phyloP scores from a whole-genome alignment of 2,888 invertebrate species.

The Abrostola tripartita region DNA sequence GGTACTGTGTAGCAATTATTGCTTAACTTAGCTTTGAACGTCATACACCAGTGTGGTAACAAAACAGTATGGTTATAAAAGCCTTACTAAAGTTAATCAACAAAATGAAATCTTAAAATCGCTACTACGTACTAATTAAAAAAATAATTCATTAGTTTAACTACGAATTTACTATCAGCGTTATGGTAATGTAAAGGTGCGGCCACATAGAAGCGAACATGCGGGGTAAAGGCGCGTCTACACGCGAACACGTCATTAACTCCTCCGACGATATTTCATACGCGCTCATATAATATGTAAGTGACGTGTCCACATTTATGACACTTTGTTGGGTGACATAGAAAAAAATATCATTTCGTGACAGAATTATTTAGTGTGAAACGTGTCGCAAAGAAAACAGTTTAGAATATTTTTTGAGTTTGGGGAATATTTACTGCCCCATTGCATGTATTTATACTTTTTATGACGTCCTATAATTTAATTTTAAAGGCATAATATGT shows the following conservation, averaged over 20 bases:
- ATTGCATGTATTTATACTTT: slow-evolving; percentile 51
- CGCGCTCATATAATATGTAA: slow-evolving; percentile 79
- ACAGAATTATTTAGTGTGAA: slow-evolving; percentile 70
- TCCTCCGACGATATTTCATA: slow-evolving; percentile 77
- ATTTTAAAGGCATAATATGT: slow-evolving; percentile 47
- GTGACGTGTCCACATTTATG: slow-evolving; percentile 80
- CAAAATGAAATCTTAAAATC: slow-evolving; percentile 41
- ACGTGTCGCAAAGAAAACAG: slow-evolving; percentile 62
- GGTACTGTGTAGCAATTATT: not conserved
- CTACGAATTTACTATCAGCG: slow-evolving; percentile 45
- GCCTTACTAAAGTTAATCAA: slow-evolving; percentile 42
- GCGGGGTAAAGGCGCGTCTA: slow-evolving; percentile 73
- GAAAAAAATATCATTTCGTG: slow-evolving; percentile 68
- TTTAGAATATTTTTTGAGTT: slow-evolving; percentile 58
- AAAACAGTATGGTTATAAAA: slow-evolving; percentile 18
- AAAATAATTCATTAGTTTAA: slow-evolving; percentile 38
- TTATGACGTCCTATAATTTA: slow-evolving; percentile 50
- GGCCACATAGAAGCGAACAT: slow-evolving; percentile 57
- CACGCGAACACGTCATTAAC: slow-evolving; percentile 83
- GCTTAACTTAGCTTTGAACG: slow-evolving; percentile 1
- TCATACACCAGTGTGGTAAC: slow-evolving; percentile 1
- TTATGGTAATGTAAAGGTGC: slow-evolving; percentile 65
- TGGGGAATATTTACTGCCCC: slow-evolving; percentile 48
- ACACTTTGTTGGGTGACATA: slow-evolving; percentile 73
- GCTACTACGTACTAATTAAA: slow-evolving; percentile 42